Evolutionary conservation across 2,113 vertebrate genomes (phyloP), one percentile per base, ranked within the genome.

Genomic region (Trinectes maculatus): DNA sequence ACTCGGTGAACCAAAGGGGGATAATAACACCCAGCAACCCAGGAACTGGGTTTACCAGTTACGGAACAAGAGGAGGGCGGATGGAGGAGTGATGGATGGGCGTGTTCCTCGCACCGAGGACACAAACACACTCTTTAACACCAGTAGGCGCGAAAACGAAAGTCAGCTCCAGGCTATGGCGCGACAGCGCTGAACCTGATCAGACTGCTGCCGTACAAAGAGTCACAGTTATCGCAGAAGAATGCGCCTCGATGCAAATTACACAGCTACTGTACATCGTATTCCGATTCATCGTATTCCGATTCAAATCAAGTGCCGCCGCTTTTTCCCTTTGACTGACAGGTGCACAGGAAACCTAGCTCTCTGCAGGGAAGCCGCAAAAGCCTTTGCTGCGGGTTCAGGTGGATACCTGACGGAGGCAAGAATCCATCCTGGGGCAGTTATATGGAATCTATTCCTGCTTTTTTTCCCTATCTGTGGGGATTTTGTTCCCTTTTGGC

Each of bases 401-500:
- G 63, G 55, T 9, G n/a, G 65, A 73, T 51, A 57, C 54, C 71
- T 65, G 37, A 58, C 25, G 33, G 60, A 60, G 49, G 47, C n/a
- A 15, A 44, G 65, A 73, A 80, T 78, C 61, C 37, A 55, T 8
- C 16, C 59, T 36, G 26, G 29, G 42, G 16, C 46, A n/a, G 19
- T 54, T 63, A 16, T 36, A 52, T 19, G 7, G 25, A 65, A 15
- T 46, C 54, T 59, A 13, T 57, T 6, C 19, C 19, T 71, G 10
- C n/a, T 47, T 66, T 24, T 55, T 62, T 52, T 52, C 9, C 8
- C 16, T 24, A 6, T 18, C 39, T 8, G 3, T 13, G 18, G 25
- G 39, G 67, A 48, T 80, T 69, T 46, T 70, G 25, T 84, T 82
- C 59, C 79, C 39, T 67, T 69, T 85, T 79, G 80, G 79, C 82